A percentile compares a stretch with the other conserved stretches of the same genome.
These are phyloP conservation scores for Amphiduros pacificus DNA, from an alignment of 2,888 invertebrate species.

Conservation along the genomic window DNA sequence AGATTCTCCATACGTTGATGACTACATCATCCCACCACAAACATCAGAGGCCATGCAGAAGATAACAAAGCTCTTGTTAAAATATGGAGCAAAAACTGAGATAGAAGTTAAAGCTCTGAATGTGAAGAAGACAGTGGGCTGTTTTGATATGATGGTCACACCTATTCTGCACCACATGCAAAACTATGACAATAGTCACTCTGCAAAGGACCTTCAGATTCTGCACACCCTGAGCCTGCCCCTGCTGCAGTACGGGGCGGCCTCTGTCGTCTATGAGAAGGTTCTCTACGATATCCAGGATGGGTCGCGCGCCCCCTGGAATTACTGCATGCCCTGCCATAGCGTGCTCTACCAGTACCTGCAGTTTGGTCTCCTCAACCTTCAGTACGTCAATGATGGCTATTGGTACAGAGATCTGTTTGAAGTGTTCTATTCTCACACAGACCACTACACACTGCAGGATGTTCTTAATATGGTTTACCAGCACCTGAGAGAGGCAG, in stretches of 20 bases:
- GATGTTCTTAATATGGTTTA: slow-evolving; percentile 11
- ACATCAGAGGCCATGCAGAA: not conserved
- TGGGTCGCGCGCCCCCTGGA: not conserved
- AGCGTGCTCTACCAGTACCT: slow-evolving; percentile 25
- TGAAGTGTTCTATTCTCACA: slow-evolving; percentile 10
- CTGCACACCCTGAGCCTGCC: slow-evolving; percentile 4
- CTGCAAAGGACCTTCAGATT: slow-evolving; percentile 8
- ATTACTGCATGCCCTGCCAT: slow-evolving; percentile 11
- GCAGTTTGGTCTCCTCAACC: slow-evolving; percentile 24
- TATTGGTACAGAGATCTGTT: slow-evolving; percentile 8
- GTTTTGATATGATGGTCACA: slow-evolving; percentile 21
- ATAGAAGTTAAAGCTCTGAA: not conserved
- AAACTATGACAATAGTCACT: slow-evolving; percentile 3
- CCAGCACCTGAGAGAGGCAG: slow-evolving; percentile 3
- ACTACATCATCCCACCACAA: slow-evolving; percentile 7
- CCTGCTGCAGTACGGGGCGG: slow-evolving; percentile 21
- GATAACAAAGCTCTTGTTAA: slow-evolving; percentile 6
- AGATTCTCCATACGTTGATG: slow-evolving; percentile 6
- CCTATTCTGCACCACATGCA: slow-evolving; percentile 8
- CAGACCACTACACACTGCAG: slow-evolving; percentile 13
- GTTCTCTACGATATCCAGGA: slow-evolving; percentile 10
- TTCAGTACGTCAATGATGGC: slow-evolving; percentile 17
- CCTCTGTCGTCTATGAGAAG: slow-evolving; percentile 18
- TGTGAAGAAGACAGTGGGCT: slow-evolving; percentile 1
- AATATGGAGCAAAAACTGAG: slow-evolving; percentile 21